These are phyloP conservation scores for Acanthurus leucopareius DNA, from an alignment of 2,797 vertebrate genomes.

Conservation along the genomic window DNA sequence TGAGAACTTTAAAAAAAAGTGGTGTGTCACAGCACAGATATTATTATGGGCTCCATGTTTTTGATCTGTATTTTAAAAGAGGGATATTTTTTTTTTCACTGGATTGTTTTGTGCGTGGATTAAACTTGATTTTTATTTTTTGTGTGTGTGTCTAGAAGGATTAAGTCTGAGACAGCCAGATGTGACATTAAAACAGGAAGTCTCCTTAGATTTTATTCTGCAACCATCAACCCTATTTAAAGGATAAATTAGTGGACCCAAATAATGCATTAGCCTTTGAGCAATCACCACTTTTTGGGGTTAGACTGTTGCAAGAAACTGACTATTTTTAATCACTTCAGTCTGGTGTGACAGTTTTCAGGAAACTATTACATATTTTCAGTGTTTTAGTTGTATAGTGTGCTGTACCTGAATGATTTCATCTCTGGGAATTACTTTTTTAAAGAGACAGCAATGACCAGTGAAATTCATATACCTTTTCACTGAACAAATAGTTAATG, in stretches of 20 bases:
- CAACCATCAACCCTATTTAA: neutral
- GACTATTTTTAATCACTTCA: neutral
- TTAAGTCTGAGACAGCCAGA: neutral
- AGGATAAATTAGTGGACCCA: neutral
- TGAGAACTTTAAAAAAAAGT: neutral
- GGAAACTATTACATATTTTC: too few species aligned
- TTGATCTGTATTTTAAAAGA: neutral
- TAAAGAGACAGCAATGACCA: too few species aligned
- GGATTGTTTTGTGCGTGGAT: neutral
- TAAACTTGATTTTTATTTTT: neutral
- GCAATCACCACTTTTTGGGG: neutral
- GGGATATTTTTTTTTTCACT: neutral
- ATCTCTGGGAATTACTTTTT: too few species aligned
- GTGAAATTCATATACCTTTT: too few species aligned
- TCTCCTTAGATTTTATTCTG: slow-evolving; percentile 1
- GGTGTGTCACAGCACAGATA: neutral
- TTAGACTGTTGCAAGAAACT: neutral
- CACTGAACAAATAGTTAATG: too few species aligned
- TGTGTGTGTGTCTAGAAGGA: neutral
- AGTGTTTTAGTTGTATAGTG: too few species aligned
- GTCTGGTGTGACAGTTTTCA: neutral
- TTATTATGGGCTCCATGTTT: neutral
- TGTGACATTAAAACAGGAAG: neutral
- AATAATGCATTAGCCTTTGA: neutral
- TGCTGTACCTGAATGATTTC: too few species aligned